A percentile compares a stretch with the other conserved stretches of the same genome.
phyloP scores from a whole-genome alignment of 2,797 vertebrate species.

The Scarus forsteni region DNA sequence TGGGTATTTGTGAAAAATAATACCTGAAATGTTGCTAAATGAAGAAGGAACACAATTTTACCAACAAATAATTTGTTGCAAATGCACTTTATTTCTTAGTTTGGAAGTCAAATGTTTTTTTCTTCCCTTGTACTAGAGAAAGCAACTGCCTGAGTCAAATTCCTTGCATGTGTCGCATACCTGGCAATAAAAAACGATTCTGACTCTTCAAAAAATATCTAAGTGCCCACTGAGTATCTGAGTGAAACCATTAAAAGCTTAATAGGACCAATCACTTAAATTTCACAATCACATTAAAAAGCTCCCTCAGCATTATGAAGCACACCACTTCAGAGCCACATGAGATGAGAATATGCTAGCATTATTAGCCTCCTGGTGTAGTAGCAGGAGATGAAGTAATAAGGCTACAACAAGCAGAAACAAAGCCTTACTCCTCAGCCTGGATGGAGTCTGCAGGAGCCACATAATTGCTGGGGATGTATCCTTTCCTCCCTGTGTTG shows the following conservation, averaged over 20 bases:
- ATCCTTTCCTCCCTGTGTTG: conserved; percentile 94
- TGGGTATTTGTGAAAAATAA: no score
- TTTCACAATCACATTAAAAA: not conserved
- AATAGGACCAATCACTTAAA: not conserved
- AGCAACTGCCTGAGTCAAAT: no score
- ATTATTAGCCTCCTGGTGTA: conserved; percentile 26
- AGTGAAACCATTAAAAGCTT: not conserved
- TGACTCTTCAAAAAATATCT: no score
- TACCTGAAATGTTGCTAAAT: no score
- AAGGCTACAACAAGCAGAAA: conserved; percentile 34
- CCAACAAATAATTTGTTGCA: no score
- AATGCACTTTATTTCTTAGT: no score
- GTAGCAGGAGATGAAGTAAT: conserved; percentile 31
- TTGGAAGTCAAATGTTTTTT: no score
- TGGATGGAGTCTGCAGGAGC: conserved; percentile 98
- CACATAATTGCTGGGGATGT: conserved; percentile 98
- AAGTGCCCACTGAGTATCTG: not conserved
- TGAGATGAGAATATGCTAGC: conserved; percentile 23
- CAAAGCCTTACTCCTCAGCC: conserved; percentile 93
- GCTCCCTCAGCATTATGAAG: not conserved
- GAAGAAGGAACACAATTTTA: no score
- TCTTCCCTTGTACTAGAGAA: no score
- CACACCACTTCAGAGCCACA: not conserved
- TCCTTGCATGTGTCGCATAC: no score
- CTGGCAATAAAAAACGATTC: no score